Conservation (phyloP, 2,888 invertebrate species). For the Xylophagus ater region DNA sequence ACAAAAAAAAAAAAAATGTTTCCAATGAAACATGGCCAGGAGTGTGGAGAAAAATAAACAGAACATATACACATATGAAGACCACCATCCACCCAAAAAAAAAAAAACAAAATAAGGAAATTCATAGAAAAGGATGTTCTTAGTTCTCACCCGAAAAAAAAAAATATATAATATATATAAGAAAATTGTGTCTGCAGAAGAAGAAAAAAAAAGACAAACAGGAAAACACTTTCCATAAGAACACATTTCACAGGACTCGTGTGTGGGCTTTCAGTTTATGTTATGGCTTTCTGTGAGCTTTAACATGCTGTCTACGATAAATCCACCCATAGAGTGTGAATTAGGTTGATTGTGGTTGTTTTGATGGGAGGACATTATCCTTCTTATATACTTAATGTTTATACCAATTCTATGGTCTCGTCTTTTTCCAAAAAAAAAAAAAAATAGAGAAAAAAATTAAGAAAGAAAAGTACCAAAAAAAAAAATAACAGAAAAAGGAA, state of each 20-base stretch:
- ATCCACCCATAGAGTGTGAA: conserved; percentile 17
- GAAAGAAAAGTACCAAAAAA: no score
- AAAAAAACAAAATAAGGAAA: not conserved
- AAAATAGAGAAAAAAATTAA: no score
- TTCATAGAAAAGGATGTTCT: no score
- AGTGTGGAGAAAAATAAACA: not conserved
- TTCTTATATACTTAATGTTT: conserved; percentile 15
- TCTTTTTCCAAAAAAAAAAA: no score
- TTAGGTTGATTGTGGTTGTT: conserved; percentile 16
- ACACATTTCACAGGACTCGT: no score
- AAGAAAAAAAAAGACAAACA: no score
- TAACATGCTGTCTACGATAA: conserved; percentile 11
- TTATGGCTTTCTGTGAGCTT: not conserved
- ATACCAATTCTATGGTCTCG: conserved; percentile 11
- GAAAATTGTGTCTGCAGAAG: no score
- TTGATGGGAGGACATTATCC: conserved; percentile 14
- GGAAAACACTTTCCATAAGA: no score
- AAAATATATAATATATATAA: no score
- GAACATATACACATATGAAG: not conserved
- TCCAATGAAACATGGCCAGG: conserved; percentile 1
- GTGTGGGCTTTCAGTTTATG: not conserved
- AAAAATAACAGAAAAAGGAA: conserved; percentile 2
- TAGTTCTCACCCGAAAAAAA: no score
- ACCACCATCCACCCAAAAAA: not conserved
- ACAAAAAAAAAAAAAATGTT: conserved; percentile 9